A percentile compares a stretch with the other conserved stretches of the same genome.
Conservation (phyloP, 2,113 vertebrate genomes). For the Rousettus leschenaultii region DNA sequence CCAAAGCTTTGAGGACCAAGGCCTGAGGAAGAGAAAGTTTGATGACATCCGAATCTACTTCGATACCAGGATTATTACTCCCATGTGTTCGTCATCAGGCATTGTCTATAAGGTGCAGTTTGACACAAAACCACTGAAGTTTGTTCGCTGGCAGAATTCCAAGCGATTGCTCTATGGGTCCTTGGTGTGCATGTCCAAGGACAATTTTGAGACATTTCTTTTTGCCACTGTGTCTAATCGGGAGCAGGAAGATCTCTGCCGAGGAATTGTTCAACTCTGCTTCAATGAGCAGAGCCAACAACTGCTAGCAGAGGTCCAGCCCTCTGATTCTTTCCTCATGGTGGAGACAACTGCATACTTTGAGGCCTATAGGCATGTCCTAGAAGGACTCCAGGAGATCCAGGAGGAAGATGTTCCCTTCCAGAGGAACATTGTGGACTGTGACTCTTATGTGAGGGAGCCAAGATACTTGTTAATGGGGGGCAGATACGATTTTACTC, state of each 20-base stretch:
- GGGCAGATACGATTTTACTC: conserved; percentile 83
- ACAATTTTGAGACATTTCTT: conserved; percentile 92
- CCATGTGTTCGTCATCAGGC: conserved; percentile 85
- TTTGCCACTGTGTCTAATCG: conserved; percentile 93
- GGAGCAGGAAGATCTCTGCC: conserved; percentile 79
- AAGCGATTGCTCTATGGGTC: conserved; percentile 94
- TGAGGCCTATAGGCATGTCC: conserved; percentile 93
- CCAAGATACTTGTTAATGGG: conserved; percentile 84
- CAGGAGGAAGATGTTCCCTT: conserved; percentile 89
- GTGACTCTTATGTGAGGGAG: conserved; percentile 81
- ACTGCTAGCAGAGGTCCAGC: conserved; percentile 81
- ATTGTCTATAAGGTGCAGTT: conserved; percentile 90
- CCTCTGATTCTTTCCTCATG: conserved; percentile 91
- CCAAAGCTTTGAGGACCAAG: conserved; percentile 78
- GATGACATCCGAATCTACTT: conserved; percentile 93
- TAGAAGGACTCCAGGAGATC: conserved; percentile 91
- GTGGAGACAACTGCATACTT: conserved; percentile 96
- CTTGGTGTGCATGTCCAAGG: conserved; percentile 92
- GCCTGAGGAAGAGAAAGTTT: conserved; percentile 84
- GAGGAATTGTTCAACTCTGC: conserved; percentile 86
- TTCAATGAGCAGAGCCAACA: conserved; percentile 87
- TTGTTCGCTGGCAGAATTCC: conserved; percentile 93
- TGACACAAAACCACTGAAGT: conserved; percentile 87
- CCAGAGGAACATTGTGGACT: conserved; percentile 94
- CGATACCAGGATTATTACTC: conserved; percentile 84